Percentiles rank a stretch among this genome's conserved stretches.
Conservation (phyloP, 2,797 vertebrate species). For the Tragelaphus oryx region DNA sequence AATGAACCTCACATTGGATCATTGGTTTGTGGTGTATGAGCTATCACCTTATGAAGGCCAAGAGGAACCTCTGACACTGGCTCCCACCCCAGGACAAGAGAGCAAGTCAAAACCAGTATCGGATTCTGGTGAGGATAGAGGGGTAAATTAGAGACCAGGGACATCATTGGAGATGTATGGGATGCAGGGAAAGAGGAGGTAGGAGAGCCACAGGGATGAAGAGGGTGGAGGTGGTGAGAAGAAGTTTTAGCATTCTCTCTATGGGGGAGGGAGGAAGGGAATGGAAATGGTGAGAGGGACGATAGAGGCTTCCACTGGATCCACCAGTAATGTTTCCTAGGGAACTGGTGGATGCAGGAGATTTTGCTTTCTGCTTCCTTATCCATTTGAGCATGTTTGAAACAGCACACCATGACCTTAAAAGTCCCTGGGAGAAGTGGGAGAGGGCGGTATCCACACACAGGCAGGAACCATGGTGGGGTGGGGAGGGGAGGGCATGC, state of each 20-base stretch:
- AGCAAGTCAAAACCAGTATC: neutral
- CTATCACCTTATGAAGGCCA: neutral
- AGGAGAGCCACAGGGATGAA: neutral
- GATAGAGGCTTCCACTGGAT: neutral
- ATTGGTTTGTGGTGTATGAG: neutral
- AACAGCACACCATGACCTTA: no score
- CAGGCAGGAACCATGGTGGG: neutral
- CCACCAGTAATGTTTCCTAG: neutral
- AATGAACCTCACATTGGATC: neutral
- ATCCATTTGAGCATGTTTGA: neutral
- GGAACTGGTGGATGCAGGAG: neutral
- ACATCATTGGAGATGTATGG: neutral
- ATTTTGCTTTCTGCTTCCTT: neutral
- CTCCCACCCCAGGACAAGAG: neutral
- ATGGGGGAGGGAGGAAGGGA: neutral
- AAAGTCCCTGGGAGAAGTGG: neutral
- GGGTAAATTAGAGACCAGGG: neutral
- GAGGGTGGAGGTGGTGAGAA: neutral
- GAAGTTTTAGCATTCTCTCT: neutral
- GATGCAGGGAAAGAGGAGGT: neutral
- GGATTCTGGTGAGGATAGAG: neutral
- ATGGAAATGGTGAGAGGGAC: neutral
- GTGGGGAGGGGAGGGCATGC: neutral
- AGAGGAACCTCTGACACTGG: neutral
- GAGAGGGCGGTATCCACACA: neutral